Percentiles rank a stretch among this genome's conserved stretches.
phyloP scores from a whole-genome alignment of 2,888 invertebrate genomes.

The Tethea ocularis region DNA sequence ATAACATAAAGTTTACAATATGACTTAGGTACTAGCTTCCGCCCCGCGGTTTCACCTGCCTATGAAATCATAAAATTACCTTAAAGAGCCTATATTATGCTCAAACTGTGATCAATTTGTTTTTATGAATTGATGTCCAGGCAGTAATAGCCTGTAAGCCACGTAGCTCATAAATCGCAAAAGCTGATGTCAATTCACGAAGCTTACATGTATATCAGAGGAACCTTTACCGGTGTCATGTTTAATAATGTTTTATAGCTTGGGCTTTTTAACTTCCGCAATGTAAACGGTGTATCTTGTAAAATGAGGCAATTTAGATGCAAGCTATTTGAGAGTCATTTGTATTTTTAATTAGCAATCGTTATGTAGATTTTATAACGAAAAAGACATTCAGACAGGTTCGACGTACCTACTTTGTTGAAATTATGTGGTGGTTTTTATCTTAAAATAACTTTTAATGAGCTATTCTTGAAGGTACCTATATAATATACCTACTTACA shows the following conservation, averaged over 20 bases:
- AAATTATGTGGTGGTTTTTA: too few species aligned
- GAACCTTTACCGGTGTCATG: not conserved
- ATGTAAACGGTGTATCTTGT: not conserved
- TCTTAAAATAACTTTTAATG: too few species aligned
- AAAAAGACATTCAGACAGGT: too few species aligned
- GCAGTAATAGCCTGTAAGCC: not conserved
- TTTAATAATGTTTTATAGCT: conserved; percentile 4
- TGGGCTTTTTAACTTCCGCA: not conserved
- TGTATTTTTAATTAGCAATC: conserved; percentile 1
- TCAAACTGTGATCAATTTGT: not conserved
- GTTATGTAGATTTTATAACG: not conserved
- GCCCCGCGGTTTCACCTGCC: too few species aligned
- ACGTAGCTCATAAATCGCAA: conserved; percentile 5
- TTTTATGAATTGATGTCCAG: not conserved
- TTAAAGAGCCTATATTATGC: not conserved
- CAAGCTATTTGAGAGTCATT: conserved; percentile 4
- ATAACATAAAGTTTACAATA: too few species aligned
- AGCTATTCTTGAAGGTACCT: too few species aligned
- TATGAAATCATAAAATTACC: too few species aligned
- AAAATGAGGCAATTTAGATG: not conserved
- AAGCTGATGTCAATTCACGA: conserved; percentile 3
- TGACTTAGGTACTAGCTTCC: too few species aligned
- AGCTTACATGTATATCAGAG: conserved; percentile 1
- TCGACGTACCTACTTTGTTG: too few species aligned
- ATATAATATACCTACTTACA: too few species aligned